phyloP scores from a whole-genome alignment of 2,113 vertebrate genomes.

The Bucco capensis region DNA sequence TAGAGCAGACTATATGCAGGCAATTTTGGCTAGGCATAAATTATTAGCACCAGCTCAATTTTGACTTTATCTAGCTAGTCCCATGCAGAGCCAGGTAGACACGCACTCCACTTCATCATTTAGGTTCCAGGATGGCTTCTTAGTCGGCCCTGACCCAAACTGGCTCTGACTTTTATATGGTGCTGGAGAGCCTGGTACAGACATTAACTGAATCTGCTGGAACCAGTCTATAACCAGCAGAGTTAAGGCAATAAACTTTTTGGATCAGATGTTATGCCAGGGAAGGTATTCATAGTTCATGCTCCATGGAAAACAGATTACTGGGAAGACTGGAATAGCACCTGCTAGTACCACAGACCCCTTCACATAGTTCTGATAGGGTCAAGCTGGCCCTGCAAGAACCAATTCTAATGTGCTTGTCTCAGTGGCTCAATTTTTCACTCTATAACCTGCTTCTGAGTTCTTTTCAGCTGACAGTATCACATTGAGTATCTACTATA shows the following conservation, averaged over 20 bases:
- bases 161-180: accelerated
- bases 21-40: neutral
- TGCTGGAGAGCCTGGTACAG: neutral
- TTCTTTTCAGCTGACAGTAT: neutral
- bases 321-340: neutral
- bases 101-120: neutral
- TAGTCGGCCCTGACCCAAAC: neutral
- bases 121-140: neutral
- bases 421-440: neutral
- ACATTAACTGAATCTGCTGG: neutral
- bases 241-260: neutral
- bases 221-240: neutral
- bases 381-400: neutral
- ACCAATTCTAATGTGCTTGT: neutral
- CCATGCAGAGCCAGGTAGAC: neutral
- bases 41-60: neutral
- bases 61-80: neutral
- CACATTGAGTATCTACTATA: neutral
- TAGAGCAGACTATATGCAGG: neutral
- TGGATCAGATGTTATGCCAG: neutral
- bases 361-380: neutral
- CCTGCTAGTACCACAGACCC: neutral
- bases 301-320: neutral
- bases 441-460: neutral
- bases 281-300: neutral